Percentiles rank a stretch among this genome's conserved stretches.
Conservation (phyloP, 2,113 vertebrate genomes). For the Hystrix cristata region DNA sequence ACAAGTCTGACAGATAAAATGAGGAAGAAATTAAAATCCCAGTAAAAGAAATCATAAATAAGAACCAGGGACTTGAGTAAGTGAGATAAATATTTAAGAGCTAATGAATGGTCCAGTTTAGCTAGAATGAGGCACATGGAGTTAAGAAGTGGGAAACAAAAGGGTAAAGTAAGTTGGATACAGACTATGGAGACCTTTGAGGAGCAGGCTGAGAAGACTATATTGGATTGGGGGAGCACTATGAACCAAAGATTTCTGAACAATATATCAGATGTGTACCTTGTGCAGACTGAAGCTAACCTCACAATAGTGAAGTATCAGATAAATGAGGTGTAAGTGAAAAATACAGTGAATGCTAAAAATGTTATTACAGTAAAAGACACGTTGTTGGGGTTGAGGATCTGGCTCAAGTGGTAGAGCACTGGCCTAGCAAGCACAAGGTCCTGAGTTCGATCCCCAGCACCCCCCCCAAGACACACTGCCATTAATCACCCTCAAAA, state of each 20-base stretch:
- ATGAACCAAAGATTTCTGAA: background rate
- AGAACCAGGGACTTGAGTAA: background rate
- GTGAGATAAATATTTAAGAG: background rate
- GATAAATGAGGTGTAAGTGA: background rate
- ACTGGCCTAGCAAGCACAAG: too few relatives aligned
- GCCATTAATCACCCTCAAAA: background rate
- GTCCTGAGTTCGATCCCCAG: too few relatives aligned
- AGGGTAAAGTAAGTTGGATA: background rate
- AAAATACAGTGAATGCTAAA: background rate
- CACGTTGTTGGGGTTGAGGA: background rate
- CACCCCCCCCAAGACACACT: background rate
- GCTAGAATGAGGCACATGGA: background rate
- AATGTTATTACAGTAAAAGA: background rate
- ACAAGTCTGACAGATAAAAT: background rate
- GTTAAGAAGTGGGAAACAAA: background rate
- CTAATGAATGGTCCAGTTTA: background rate
- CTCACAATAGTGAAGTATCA: background rate
- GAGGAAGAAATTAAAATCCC: conserved; percentile 19
- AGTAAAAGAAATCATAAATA: conserved; percentile 44
- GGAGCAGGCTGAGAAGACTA: background rate
- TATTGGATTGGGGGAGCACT: background rate
- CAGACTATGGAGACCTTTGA: background rate
- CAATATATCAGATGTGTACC: background rate
- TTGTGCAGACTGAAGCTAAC: background rate
- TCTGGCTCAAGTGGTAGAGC: too few relatives aligned